Evolutionary conservation across 2,113 vertebrate genomes (phyloP).

Genomic region (rabbit (Oryctolagus cuniculus)): DNA sequence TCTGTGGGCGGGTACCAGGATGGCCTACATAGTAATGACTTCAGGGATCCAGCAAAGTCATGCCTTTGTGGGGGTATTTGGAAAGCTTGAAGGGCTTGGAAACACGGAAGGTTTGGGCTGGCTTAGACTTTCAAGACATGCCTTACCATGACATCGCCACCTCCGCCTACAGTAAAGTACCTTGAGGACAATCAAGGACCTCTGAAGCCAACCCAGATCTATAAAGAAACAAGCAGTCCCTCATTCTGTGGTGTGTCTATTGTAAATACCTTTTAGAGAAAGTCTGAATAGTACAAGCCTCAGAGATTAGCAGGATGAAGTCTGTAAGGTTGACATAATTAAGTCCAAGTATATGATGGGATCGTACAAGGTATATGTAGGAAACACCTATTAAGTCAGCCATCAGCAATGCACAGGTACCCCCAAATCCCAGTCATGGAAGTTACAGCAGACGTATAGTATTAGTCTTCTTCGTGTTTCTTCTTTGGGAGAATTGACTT

Average conservation of each 20-base stretch:
- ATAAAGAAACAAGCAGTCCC: neutral
- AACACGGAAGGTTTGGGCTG: neutral
- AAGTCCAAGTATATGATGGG: slow-evolving; percentile 15
- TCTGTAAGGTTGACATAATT: slow-evolving; percentile 33
- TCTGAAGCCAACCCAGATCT: slow-evolving; percentile 33
- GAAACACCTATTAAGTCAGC: slow-evolving; percentile 13
- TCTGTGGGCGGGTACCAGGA: slow-evolving; percentile 34
- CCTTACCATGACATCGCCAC: neutral
- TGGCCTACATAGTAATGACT: slow-evolving; percentile 28
- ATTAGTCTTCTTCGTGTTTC: slow-evolving; percentile 15
- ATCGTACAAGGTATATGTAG: neutral
- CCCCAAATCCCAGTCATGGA: slow-evolving; percentile 16
- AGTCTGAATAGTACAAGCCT: slow-evolving; percentile 1
- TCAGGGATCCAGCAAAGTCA: neutral
- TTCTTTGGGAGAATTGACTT: slow-evolving; percentile 10
- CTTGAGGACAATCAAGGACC: neutral
- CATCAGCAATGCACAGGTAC: neutral
- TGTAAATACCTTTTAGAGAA: slow-evolving; percentile 43
- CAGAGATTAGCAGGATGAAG: slow-evolving; percentile 20
- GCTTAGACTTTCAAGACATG: neutral
- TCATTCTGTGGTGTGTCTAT: neutral
- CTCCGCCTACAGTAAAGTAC: neutral
- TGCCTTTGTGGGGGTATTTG: slow-evolving; percentile 40
- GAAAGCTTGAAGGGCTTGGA: slow-evolving; percentile 43
- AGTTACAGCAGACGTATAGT: neutral